Evolutionary conservation across 2,888 invertebrate genomes (phyloP).

Genomic region (Parnassius mnemosyne): DNA sequence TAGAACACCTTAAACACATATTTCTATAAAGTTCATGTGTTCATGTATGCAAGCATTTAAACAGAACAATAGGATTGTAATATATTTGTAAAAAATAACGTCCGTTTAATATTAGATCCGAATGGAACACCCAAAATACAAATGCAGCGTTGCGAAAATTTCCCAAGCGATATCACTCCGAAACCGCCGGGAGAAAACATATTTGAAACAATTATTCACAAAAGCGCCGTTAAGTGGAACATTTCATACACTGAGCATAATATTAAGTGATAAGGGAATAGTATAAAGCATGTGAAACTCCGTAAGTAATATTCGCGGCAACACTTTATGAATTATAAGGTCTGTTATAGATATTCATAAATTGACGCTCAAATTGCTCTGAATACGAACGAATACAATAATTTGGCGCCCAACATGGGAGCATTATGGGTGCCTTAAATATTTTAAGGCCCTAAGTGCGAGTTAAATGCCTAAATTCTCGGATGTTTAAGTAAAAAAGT

Average conservation of each 20-base stretch:
- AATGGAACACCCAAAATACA: not conserved
- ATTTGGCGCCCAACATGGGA: too few relatives aligned
- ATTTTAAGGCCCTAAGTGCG: too few relatives aligned
- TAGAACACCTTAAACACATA: too few relatives aligned
- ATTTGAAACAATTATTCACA: constrained; percentile 11
- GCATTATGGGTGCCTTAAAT: too few relatives aligned
- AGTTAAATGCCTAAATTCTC: too few relatives aligned
- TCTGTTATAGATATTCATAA: constrained; percentile 2
- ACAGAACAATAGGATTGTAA: too few relatives aligned
- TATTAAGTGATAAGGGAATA: constrained; percentile 13
- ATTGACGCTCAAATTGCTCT: not conserved
- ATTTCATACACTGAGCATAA: not conserved
- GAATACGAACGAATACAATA: too few relatives aligned
- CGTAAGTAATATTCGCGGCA: constrained; percentile 12
- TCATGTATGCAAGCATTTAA: too few relatives aligned
- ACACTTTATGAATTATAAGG: constrained; percentile 12
- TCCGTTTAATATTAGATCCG: not conserved
- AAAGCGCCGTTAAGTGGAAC: constrained; percentile 12
- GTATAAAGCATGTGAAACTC: constrained; percentile 4
- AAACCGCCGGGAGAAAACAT: not conserved
- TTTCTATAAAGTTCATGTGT: too few relatives aligned
- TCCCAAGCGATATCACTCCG: constrained; percentile 1
- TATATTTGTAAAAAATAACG: too few relatives aligned
- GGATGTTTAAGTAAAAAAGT: too few relatives aligned
- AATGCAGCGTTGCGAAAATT: constrained; percentile 9